Conservation (phyloP, 2,888 invertebrate species). For the Cheilosia variabilis region DNA sequence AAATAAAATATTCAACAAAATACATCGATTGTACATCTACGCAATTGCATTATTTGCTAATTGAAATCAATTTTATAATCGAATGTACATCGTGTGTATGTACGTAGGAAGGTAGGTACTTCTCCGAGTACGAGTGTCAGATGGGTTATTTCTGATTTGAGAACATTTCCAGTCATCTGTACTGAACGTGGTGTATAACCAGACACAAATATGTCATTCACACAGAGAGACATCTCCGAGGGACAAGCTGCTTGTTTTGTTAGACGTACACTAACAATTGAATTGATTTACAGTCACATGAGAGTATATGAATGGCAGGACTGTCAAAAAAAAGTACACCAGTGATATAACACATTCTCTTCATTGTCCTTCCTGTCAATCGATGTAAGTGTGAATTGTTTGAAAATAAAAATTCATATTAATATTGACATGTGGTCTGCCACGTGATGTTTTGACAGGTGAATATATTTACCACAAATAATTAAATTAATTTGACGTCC, state of each 20-base stretch:
- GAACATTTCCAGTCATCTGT: not conserved
- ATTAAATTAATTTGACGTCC: not conserved
- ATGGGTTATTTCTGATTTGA: not conserved
- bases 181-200: not conserved
- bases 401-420: no score
- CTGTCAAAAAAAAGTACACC: no score
- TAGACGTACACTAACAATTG: constrained; percentile 17
- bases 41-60: constrained; percentile 33
- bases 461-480: constrained; percentile 12
- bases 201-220: not conserved
- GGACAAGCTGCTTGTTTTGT: not conserved
- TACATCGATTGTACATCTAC: not conserved
- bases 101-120: not conserved
- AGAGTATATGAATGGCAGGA: not conserved
- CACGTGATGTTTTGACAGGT: not conserved
- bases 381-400: not conserved
- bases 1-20: constrained; percentile 8
- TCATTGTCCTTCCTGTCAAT: not conserved
- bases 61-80: constrained; percentile 40
- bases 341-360: not conserved
- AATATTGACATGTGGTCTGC: no score
- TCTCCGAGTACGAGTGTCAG: not conserved
- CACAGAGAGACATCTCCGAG: not conserved
- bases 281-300: constrained; percentile 25
- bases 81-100: not conserved